Conservation (phyloP, 2,888 invertebrate genomes). For the Lepidocyrtinus sp. region DNA sequence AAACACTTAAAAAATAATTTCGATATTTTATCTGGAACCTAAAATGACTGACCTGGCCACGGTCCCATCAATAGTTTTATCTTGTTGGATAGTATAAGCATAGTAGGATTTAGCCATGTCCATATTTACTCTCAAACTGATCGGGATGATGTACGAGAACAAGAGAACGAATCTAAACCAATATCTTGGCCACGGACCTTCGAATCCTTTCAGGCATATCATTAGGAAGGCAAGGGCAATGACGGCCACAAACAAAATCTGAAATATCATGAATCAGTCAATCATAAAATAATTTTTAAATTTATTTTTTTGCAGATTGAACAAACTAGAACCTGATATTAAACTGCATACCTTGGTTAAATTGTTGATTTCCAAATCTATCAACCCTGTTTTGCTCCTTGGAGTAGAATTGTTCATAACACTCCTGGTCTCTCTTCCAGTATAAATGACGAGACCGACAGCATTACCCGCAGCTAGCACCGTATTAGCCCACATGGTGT, state of each 20-base stretch:
- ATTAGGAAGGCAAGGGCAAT: conserved; percentile 89
- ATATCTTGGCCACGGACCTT: conserved; percentile 96
- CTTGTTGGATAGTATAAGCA: conserved; percentile 96
- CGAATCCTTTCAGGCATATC: conserved; percentile 97
- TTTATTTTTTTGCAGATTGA: too few relatives aligned
- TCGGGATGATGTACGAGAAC: conserved; percentile 99
- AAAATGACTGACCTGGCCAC: conserved; percentile 80
- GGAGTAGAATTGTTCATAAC: conserved; percentile 99
- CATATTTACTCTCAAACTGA: conserved; percentile 94
- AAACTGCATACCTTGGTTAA: conserved; percentile 84
- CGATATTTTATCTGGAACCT: neutral
- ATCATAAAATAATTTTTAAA: neutral
- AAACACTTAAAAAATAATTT: conserved; percentile 11
- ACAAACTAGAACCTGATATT: neutral
- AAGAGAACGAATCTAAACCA: conserved; percentile 96
- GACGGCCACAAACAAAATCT: conserved; percentile 79
- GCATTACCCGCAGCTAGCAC: conserved; percentile 98
- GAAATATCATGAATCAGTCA: neutral
- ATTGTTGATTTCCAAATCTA: conserved; percentile 97
- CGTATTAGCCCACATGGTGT: conserved; percentile 98
- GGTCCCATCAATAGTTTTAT: conserved; percentile 93
- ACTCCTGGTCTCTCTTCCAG: conserved; percentile 95
- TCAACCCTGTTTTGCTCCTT: conserved; percentile 93
- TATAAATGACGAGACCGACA: conserved; percentile 95
- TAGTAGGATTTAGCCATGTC: conserved; percentile 99